Conservation (phyloP, 2,888 invertebrate species). For the Acrobasis repandana region DNA sequence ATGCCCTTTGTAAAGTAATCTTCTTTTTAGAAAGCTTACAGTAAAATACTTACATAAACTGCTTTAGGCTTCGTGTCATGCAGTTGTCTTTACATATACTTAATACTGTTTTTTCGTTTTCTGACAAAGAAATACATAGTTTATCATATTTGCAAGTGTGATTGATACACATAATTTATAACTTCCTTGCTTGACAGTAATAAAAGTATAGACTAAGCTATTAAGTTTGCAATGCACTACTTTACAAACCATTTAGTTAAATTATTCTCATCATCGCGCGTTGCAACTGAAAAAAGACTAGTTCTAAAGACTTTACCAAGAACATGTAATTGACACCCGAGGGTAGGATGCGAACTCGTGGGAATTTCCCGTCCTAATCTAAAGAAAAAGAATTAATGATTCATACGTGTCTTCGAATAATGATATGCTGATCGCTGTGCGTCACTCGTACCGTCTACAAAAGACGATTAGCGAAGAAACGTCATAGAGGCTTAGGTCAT, state of each 20-base stretch:
- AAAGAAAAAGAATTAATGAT: slow-evolving; percentile 10
- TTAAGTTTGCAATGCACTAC: background rate
- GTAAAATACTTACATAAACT: too few species aligned
- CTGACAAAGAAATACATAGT: too few species aligned
- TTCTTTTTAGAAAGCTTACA: too few species aligned
- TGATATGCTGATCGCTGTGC: slow-evolving; percentile 16
- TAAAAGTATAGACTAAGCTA: background rate
- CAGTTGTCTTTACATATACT: too few species aligned
- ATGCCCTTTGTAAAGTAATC: too few species aligned
- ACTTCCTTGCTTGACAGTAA: too few species aligned
- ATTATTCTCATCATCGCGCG: background rate
- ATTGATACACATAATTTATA: too few species aligned
- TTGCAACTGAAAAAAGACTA: background rate
- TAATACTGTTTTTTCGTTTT: too few species aligned
- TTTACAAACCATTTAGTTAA: background rate
- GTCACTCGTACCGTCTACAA: background rate
- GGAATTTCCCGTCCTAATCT: slow-evolving; percentile 38
- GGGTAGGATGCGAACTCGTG: slow-evolving; percentile 46
- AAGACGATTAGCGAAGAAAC: too few species aligned
- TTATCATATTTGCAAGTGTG: too few species aligned
- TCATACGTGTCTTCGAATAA: slow-evolving; percentile 15
- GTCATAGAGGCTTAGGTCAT: too few species aligned
- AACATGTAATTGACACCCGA: slow-evolving; percentile 38
- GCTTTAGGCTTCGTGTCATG: too few species aligned
- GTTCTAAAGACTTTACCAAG: slow-evolving; percentile 7